These are phyloP conservation scores for Agonum fuliginosum DNA, from an alignment of 2,888 invertebrate species.

Conservation along the genomic window DNA sequence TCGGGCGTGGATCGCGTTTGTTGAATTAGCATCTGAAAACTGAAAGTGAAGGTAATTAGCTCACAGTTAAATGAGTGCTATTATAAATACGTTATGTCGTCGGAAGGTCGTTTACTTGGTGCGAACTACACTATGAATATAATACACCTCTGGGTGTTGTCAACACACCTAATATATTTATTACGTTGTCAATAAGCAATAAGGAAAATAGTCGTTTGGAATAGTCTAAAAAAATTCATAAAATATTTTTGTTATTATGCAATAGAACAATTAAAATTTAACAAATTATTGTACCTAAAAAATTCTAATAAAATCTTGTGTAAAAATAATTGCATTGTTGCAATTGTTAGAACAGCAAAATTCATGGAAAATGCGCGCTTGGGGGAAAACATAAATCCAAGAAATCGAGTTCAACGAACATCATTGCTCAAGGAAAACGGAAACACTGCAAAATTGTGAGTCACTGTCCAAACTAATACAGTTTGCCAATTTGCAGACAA, in stretches of 20 bases:
- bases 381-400: not conserved
- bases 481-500: not conserved
- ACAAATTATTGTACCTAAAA: too few relatives aligned
- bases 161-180: too few relatives aligned
- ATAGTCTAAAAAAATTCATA: too few relatives aligned
- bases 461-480: conserved; percentile 12
- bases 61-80: conserved; percentile 39
- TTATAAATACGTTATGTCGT: conserved; percentile 52
- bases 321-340: too few relatives aligned
- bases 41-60: conserved; percentile 51
- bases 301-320: too few relatives aligned
- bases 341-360: not conserved
- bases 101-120: conserved; percentile 31
- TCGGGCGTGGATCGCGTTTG: conserved; percentile 12
- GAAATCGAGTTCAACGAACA: not conserved
- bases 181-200: too few relatives aligned
- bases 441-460: not conserved
- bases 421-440: not conserved
- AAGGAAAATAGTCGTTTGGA: too few relatives aligned
- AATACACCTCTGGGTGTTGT: conserved; percentile 13
- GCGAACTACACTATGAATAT: not conserved
- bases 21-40: conserved; percentile 39
- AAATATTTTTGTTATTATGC: too few relatives aligned
- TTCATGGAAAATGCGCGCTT: not conserved
- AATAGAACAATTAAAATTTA: too few relatives aligned